phyloP scores from a whole-genome alignment of 2,888 invertebrate genomes.

The Cheilosia soror region DNA sequence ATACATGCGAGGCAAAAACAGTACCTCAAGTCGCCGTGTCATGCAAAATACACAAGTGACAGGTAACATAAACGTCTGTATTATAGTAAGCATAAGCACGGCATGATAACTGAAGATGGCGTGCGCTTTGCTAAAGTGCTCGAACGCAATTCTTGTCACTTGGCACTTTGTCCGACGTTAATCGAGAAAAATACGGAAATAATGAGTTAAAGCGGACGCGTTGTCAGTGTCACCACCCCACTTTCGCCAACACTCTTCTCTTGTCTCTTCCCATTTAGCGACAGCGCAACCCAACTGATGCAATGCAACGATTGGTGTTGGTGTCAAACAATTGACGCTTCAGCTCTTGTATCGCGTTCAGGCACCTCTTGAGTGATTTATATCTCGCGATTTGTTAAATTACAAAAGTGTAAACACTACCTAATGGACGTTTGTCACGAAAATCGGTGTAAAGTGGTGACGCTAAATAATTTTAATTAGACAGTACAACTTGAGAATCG shows the following conservation, averaged over 20 bases:
- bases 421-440: slow-evolving; percentile 74
- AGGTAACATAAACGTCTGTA: slow-evolving; percentile 48
- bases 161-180: slow-evolving; percentile 65
- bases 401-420: slow-evolving; percentile 73
- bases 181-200: slow-evolving; percentile 67
- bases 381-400: slow-evolving; percentile 73
- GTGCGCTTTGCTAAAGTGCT: slow-evolving; percentile 45
- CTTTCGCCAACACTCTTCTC: not conserved
- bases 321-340: slow-evolving; percentile 52
- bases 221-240: not conserved
- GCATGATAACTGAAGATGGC: slow-evolving; percentile 37
- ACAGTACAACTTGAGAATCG: slow-evolving; percentile 73
- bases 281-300: not conserved
- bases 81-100: slow-evolving; percentile 61
- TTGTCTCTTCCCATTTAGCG: not conserved
- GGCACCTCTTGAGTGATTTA: slow-evolving; percentile 58
- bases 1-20: slow-evolving; percentile 1
- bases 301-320: slow-evolving; percentile 35
- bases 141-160: slow-evolving; percentile 47
- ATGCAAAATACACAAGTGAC: slow-evolving; percentile 48
- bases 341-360: slow-evolving; percentile 29
- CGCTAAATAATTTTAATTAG: slow-evolving; percentile 75
- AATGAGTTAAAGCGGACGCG: slow-evolving; percentile 56
- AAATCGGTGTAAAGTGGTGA: slow-evolving; percentile 73
- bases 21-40: slow-evolving; percentile 21